Evolutionary conservation across 2,113 vertebrate genomes (phyloP).

Genomic region (Nothoprocta perdicaria): DNA sequence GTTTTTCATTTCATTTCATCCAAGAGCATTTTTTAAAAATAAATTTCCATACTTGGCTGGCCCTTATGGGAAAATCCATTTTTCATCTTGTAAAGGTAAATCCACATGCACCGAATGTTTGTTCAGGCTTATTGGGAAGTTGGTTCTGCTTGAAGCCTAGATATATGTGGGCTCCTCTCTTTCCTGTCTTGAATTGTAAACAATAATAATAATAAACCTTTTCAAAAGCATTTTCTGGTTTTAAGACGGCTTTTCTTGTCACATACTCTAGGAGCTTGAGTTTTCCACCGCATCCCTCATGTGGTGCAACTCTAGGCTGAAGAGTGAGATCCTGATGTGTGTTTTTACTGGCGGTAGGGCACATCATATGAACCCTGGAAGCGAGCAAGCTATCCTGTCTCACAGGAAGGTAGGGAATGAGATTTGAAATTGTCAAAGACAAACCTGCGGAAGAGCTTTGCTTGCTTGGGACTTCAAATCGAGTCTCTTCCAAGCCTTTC

Average conservation of each 20-base stretch:
- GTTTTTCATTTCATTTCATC: background rate
- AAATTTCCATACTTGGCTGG: background rate
- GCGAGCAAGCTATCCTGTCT: background rate
- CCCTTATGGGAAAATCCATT: background rate
- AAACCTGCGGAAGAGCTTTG: background rate
- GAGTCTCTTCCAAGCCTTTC: background rate
- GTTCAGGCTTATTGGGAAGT: background rate
- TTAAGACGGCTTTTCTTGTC: background rate
- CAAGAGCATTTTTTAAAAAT: background rate
- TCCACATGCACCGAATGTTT: background rate
- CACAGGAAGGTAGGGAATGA: background rate
- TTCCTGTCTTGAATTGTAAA: background rate
- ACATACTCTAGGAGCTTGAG: background rate
- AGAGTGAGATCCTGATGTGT: background rate
- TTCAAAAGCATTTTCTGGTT: background rate
- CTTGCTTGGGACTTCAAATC: background rate
- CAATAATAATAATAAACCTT: background rate
- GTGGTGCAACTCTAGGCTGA: background rate
- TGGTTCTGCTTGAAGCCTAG: background rate
- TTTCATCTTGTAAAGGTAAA: background rate
- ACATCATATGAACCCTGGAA: background rate
- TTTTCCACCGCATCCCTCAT: fast-evolving
- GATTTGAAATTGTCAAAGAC: background rate
- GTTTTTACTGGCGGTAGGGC: background rate
- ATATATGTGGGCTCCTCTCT: background rate